phyloP scores from a whole-genome alignment of 2,888 invertebrate genomes.

The Teleiodes luculella region DNA sequence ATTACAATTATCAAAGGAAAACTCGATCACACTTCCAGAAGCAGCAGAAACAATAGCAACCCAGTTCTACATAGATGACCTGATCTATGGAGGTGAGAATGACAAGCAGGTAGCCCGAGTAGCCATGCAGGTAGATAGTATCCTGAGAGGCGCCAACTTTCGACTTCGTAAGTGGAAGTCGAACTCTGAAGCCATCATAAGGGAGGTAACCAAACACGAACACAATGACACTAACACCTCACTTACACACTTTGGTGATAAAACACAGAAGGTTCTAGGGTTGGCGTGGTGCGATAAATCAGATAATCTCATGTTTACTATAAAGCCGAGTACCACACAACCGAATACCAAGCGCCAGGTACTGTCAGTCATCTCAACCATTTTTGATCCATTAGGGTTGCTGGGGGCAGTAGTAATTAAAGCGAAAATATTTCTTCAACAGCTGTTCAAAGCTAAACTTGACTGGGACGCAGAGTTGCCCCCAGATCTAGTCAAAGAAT shows the following conservation, averaged over 20 bases:
- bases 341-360: background rate
- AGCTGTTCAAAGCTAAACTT: background rate
- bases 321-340: background rate
- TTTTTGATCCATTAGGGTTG: conserved; percentile 1
- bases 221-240: background rate
- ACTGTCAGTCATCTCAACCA: background rate
- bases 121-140: background rate
- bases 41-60: background rate
- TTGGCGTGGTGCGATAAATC: background rate
- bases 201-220: background rate
- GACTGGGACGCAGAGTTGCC: background rate
- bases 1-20: background rate
- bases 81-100: background rate
- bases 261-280: background rate
- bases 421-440: background rate
- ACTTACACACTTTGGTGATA: background rate
- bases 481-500: background rate
- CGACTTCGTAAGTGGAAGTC: conserved; percentile 14
- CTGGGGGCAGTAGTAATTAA: background rate
- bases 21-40: background rate
- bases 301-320: background rate
- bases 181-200: background rate
- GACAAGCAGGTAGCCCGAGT: background rate
- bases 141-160: conserved; percentile 10
- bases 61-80: background rate